Base-by-base conservation (phyloP, 2,888 invertebrate genomes). In the Philopedon plagiatum region DNA sequence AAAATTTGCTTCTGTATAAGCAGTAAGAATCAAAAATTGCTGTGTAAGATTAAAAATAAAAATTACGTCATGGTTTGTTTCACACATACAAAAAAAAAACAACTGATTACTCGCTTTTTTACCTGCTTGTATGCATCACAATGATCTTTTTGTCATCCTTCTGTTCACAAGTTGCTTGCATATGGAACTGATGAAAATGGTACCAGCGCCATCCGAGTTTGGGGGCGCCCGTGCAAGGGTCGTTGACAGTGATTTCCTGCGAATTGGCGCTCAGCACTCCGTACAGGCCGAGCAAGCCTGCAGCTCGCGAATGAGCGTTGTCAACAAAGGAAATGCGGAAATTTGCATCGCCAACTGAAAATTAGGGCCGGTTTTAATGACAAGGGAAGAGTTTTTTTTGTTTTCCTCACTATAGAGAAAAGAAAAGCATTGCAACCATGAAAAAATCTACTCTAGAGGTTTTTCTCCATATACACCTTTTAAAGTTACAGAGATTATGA, bases 61-160 rank as follows among this genome's bases (percentile, higher is more conserved):
- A n/a, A n/a, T n/a, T n/a, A n/a, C n/a, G n/a, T n/a, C n/a, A n/a
- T n/a, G n/a, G n/a, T n/a, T n/a, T n/a, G n/a, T n/a, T n/a, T n/a
- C n/a, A n/a, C n/a, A n/a, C n/a, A n/a, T n/a, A n/a, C n/a, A n/a
- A n/a, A n/a, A n/a, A n/a, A n/a, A n/a, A n/a, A n/a, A n/a, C n/a
- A n/a, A n/a, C n/a, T n/a, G n/a, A n/a, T 34, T 34, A 8, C 34
- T 34, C 29, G 2, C 7, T 19, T n/a, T 1, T 29, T 79, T 80
- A 90, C 90, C 89, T 88, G 86, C 89, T 89, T n/a, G 92, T 87
- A 78, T 87, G 88, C 76, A 92, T 85, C 32, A 90, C 87, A 80
- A 91, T 90, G 41, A 89, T 88, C 76, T 86, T 87, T 80, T 89
- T 89, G 69, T 88, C 89, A 78, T 90, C 90, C 41, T 86, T 86